These are phyloP conservation scores for Catocala fraxini DNA, from an alignment of 2,888 invertebrate species.

Conservation along the genomic window DNA sequence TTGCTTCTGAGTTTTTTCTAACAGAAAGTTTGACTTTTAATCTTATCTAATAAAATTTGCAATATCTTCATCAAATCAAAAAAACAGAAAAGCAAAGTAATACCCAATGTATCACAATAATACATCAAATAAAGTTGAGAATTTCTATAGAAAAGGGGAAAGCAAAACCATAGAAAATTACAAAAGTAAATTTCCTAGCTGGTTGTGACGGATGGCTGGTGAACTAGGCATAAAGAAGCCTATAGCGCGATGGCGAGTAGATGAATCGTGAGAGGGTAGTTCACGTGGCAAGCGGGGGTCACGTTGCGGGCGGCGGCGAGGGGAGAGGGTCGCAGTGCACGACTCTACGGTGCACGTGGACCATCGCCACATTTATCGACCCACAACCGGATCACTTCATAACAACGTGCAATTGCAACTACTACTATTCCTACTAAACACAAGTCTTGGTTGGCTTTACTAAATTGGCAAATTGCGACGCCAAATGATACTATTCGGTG, in stretches of 20 bases:
- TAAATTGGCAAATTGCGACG: conserved; percentile 34
- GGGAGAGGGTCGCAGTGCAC: conserved; percentile 41
- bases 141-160: no score
- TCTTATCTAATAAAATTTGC: no score
- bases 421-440: conserved; percentile 1
- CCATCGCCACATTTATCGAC: conserved; percentile 52
- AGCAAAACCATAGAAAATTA: not conserved
- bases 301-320: conserved; percentile 50
- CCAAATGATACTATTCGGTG: conserved; percentile 33
- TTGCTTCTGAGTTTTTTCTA: no score
- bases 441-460: conserved; percentile 12
- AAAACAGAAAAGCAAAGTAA: no score
- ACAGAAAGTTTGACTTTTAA: no score
- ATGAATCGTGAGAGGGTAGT: conserved; percentile 50
- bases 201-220: conserved; percentile 20
- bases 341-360: conserved; percentile 59
- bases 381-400: conserved; percentile 33
- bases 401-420: conserved; percentile 31
- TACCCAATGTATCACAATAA: no score
- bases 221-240: conserved; percentile 51
- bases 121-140: no score
- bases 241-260: conserved; percentile 39
- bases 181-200: not conserved
- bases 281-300: conserved; percentile 58
- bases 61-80: no score